phyloP scores from a whole-genome alignment of 2,797 vertebrate genomes.

The Pteropus rufus region DNA sequence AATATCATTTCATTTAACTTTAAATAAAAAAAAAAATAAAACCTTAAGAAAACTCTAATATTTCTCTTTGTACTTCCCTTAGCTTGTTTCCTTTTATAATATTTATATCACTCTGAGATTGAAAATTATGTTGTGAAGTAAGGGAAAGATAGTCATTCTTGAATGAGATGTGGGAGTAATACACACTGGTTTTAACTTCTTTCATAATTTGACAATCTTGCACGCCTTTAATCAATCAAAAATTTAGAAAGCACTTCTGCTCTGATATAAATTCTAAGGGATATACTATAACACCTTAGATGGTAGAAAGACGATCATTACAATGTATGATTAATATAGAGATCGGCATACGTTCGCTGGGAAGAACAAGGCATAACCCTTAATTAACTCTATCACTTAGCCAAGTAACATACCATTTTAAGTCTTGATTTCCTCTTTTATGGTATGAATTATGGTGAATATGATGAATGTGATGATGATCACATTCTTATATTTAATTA shows the following conservation, averaged over 20 bases:
- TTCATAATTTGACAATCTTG: not conserved
- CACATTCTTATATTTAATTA: not conserved
- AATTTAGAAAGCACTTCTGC: not conserved
- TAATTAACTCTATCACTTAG: not conserved
- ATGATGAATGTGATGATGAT: not conserved
- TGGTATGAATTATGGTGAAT: not conserved
- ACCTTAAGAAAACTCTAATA: not conserved
- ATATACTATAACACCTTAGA: not conserved
- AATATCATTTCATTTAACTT: not conserved
- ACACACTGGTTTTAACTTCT: not conserved
- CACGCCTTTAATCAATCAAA: not conserved
- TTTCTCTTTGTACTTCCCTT: not conserved
- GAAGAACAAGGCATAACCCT: not conserved
- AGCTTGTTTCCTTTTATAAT: not conserved
- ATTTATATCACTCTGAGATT: not conserved
- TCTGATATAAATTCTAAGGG: not conserved
- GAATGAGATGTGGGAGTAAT: not conserved
- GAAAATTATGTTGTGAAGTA: not conserved
- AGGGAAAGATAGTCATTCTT: not conserved
- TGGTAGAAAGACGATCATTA: not conserved
- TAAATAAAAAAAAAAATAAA: not conserved
- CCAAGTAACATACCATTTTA: not conserved
- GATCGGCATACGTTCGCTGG: not conserved
- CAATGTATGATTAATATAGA: not conserved
- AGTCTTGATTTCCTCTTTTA: not conserved